These are phyloP conservation scores for Lutra lutra DNA, from an alignment of 2,797 vertebrate species.

Conservation along the genomic window DNA sequence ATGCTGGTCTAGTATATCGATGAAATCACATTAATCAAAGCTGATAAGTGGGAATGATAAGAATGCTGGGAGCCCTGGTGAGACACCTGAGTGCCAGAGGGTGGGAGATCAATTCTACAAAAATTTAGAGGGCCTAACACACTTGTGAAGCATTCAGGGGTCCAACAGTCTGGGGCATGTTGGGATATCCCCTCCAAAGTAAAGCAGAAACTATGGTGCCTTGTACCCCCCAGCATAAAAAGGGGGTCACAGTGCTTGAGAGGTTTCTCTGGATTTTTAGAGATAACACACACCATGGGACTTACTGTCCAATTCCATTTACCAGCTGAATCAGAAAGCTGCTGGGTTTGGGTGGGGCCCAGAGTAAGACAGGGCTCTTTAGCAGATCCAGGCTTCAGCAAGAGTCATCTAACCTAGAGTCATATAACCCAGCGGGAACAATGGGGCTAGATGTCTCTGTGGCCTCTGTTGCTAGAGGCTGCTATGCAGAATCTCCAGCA, in stretches of 20 bases:
- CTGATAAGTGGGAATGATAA: neutral
- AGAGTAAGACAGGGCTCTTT: neutral
- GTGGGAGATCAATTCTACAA: neutral
- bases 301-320: neutral
- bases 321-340: neutral
- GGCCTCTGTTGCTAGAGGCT: neutral
- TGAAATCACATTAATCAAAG: neutral
- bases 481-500: neutral
- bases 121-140: neutral
- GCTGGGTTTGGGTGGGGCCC: neutral
- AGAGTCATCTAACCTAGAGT: neutral
- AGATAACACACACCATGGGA: neutral
- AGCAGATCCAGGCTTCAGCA: neutral
- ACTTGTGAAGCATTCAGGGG: neutral
- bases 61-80: neutral
- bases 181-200: neutral
- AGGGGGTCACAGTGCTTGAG: neutral
- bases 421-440: neutral
- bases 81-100: neutral
- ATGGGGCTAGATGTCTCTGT: neutral
- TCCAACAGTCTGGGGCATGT: neutral
- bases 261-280: neutral
- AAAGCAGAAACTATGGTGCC: neutral
- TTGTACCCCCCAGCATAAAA: neutral
- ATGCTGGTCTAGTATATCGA: neutral